These are phyloP conservation scores for Girardinus metallicus DNA, from an alignment of 2,797 vertebrate genomes.

Conservation along the genomic window DNA sequence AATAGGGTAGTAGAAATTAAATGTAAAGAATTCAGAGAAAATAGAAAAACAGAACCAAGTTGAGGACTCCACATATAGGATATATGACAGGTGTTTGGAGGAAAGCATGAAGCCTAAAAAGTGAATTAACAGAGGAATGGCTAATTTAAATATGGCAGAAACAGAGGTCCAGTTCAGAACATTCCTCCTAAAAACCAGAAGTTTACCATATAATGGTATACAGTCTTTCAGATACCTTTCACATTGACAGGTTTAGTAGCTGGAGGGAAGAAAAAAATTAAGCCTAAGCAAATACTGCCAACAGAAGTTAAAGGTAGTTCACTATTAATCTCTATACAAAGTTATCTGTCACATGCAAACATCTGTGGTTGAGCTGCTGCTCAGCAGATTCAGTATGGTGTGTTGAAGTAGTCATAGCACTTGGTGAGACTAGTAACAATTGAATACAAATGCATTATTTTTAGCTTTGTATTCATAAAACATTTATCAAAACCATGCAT, in stretches of 20 bases:
- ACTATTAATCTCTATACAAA: neutral
- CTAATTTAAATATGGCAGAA: slow-evolving; percentile 55
- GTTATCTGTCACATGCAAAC: neutral
- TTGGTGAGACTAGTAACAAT: neutral
- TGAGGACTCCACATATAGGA: slow-evolving; percentile 49
- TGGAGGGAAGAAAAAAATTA: neutral
- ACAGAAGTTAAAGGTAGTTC: neutral
- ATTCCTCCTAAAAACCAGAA: slow-evolving; percentile 21
- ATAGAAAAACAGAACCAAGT: slow-evolving; percentile 50
- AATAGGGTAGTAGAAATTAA: neutral
- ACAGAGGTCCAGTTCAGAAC: slow-evolving; percentile 11
- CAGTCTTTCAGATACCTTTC: neutral
- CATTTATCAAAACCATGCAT: neutral
- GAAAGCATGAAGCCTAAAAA: slow-evolving; percentile 55
- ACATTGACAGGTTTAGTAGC: neutral
- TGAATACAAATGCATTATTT: neutral
- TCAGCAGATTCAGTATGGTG: neutral
- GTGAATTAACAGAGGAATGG: slow-evolving; percentile 46
- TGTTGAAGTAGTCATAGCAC: neutral
- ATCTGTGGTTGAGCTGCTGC: neutral
- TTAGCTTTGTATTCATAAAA: neutral
- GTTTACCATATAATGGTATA: neutral
- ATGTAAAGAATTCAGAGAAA: slow-evolving; percentile 23
- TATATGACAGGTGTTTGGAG: slow-evolving; percentile 46
- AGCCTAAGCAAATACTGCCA: neutral